A percentile compares a stretch with the other conserved stretches of the same genome.
Conservation (phyloP, 2,888 invertebrate genomes). For the Resseliella maxima region DNA sequence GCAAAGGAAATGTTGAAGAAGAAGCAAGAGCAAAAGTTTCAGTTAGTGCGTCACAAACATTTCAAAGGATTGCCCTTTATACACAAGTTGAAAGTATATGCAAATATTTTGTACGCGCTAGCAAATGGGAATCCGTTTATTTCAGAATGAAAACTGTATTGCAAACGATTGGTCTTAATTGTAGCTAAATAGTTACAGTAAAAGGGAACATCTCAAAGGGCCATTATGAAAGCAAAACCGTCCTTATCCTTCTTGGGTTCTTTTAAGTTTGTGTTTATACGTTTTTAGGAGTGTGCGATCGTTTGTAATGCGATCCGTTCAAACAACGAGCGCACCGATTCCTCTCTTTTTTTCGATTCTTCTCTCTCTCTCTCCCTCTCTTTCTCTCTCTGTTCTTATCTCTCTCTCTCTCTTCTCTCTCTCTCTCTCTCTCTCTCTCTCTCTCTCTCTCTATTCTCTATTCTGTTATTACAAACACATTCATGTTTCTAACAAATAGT, state of each 20-base stretch:
- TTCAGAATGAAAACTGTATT: not conserved
- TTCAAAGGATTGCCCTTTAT: not conserved
- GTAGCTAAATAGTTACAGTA: constrained; percentile 14
- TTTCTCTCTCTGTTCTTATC: no score
- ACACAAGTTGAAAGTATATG: not conserved
- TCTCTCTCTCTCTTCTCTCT: no score
- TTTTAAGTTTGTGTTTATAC: not conserved
- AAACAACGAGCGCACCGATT: not conserved
- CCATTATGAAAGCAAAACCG: not conserved
- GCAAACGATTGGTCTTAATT: constrained; percentile 29
- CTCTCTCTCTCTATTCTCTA: no score
- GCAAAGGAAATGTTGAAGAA: not conserved
- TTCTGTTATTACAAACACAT: not conserved
- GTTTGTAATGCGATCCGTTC: not conserved
- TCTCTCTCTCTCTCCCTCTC: no score
- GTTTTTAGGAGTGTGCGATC: not conserved
- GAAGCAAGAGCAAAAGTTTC: no score
- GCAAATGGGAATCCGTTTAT: constrained; percentile 25
- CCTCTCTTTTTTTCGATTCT: no score
- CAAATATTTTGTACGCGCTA: not conserved
- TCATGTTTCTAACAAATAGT: not conserved
- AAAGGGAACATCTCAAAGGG: constrained; percentile 2
- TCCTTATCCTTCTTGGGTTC: not conserved
- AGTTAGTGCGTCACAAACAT: not conserved
- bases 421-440: no score